A percentile compares a stretch with the other conserved stretches of the same genome.
Conservation (phyloP, 2,888 invertebrate genomes). For the Bugulina stolonifera region DNA sequence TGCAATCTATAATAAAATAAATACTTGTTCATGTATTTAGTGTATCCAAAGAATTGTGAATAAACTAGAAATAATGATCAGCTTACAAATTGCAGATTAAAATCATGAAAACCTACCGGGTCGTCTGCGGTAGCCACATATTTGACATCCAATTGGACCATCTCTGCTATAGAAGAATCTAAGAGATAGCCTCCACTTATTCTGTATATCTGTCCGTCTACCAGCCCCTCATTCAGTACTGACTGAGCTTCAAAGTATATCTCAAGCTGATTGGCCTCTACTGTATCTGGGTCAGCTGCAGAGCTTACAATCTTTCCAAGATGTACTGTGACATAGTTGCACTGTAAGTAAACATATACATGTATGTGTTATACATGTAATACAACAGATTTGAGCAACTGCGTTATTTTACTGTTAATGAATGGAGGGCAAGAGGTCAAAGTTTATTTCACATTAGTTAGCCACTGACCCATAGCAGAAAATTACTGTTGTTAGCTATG, state of each 20-base stretch:
- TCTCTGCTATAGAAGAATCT: not conserved
- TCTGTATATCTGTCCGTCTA: slow-evolving; percentile 5
- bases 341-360: not conserved
- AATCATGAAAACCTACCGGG: not conserved
- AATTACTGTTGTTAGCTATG: too few relatives aligned
- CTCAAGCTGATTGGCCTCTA: not conserved
- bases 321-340: not conserved
- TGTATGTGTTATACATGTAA: too few relatives aligned
- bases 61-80: too few relatives aligned
- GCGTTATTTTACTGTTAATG: not conserved
- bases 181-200: not conserved
- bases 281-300: not conserved
- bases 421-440: not conserved
- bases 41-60: too few relatives aligned
- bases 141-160: not conserved
- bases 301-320: not conserved
- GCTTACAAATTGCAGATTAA: too few relatives aligned
- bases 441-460: too few relatives aligned
- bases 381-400: not conserved
- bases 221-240: not conserved
- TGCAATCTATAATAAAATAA: too few relatives aligned
- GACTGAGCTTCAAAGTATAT: not conserved
- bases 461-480: too few relatives aligned
- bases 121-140: not conserved
- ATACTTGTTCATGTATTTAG: too few relatives aligned